Conservation (phyloP, 2,888 invertebrate genomes). For the Tiliacea citrago region DNA sequence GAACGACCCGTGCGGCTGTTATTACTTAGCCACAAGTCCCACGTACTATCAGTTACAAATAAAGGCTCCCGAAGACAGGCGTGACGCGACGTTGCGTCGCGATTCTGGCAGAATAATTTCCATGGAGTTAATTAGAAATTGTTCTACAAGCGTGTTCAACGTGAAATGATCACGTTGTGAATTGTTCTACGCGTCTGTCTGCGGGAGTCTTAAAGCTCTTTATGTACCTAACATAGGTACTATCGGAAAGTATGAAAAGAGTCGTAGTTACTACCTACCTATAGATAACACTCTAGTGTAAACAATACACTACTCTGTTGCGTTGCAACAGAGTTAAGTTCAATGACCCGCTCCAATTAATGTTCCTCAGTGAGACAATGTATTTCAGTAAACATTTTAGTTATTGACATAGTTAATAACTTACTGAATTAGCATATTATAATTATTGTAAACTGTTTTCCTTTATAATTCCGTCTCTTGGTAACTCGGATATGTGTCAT, state of each 20-base stretch:
- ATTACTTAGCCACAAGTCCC: no score
- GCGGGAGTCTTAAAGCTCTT: neutral
- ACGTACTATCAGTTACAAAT: no score
- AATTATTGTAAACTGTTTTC: neutral
- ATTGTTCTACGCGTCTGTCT: no score
- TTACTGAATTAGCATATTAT: neutral
- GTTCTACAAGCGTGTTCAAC: no score
- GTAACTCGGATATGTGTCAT: neutral
- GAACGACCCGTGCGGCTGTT: no score
- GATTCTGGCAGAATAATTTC: no score
- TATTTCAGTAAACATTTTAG: constrained; percentile 26
- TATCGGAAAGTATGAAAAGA: neutral
- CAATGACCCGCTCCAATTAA: constrained; percentile 28
- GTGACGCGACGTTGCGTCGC: no score
- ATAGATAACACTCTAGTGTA: constrained; percentile 2
- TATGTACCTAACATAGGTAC: neutral
- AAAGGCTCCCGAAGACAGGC: no score
- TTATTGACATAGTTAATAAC: neutral
- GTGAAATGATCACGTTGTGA: no score
- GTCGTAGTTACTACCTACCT: no score
- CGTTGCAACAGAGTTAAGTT: constrained; percentile 9
- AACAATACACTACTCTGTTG: neutral
- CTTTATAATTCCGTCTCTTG: neutral
- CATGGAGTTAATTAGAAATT: no score
- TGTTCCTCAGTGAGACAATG: neutral